Base-by-base conservation (phyloP, 2,888 invertebrate genomes). In the Clistopyga incitator region DNA sequence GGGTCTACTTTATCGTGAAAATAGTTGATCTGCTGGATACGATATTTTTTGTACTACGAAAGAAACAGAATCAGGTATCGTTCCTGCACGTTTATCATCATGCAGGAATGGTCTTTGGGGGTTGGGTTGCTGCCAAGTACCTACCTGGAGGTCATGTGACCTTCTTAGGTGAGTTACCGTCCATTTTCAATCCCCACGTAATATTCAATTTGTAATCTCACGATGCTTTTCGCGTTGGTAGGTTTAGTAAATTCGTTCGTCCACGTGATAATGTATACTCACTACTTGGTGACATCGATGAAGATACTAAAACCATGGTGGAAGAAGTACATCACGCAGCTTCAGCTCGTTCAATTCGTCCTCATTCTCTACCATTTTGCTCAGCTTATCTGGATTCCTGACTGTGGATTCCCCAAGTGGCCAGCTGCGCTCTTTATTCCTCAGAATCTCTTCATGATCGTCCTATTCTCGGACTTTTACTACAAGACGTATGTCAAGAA, bases 51-150 rank as follows among this genome's bases (percentile, higher is more conserved):
- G 95, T 97, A n/a, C 93, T 98, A 86, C 94, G 97, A 77, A 98
- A 98, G 93, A 97, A 97, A 90, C 95, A 96, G 86, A 96, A 95
- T 81, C 98, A 98, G 94, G 95, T 98, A 18, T 95, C 97, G 2
- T 97, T 98, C 90, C 94, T 98, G 38, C 98, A 98, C 90, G 95
- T 98, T 6, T 98, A 98, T 90, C 98, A 98, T 92, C 98, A 98
- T 91, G 94, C 95, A 0, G 97, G 97, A 0, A 98, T 98, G 97
- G 95, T 96, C 0, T 50, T 95, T 6, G 94, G 95, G 0, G 93
- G 94, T 79, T 97, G 97, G 96, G 91, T 93, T 18, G 95, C 94
- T 2, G 90, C 93, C 1, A 96, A 95, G 93, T 96, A 95, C 88
- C 88, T 95, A 0, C 94, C 95, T 86, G 95, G 96, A 93, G 94